These are phyloP conservation scores for Eidolon dupreanum DNA, from an alignment of 2,797 vertebrate species.

Conservation along the genomic window DNA sequence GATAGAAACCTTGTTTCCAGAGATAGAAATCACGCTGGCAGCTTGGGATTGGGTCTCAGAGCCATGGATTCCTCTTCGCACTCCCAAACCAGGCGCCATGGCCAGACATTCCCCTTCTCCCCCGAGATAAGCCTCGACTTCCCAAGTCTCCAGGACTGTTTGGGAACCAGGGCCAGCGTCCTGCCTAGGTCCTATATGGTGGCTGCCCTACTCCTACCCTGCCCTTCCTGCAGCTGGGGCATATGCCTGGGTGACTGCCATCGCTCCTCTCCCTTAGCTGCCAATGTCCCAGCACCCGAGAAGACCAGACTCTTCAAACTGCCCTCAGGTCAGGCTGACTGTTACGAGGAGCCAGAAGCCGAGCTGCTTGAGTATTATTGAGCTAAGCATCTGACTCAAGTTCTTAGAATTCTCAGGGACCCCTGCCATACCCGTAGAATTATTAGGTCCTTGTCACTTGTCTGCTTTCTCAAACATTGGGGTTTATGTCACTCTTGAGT, in stretches of 20 bases:
- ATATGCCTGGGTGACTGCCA: fast-evolving
- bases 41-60: neutral
- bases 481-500: neutral
- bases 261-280: neutral
- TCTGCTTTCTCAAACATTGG: neutral
- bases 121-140: neutral
- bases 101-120: neutral
- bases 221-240: neutral
- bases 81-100: neutral
- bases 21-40: neutral
- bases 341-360: fast-evolving
- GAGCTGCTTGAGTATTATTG: neutral
- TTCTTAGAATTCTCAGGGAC: neutral
- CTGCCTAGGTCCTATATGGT: fast-evolving
- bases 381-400: neutral
- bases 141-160: neutral
- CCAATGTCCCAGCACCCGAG: neutral
- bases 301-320: neutral
- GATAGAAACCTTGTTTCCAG: slow-evolving; percentile 26
- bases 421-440: neutral
- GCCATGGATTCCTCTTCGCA: neutral
- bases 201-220: neutral
- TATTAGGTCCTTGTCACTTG: neutral
- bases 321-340: neutral
- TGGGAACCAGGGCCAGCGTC: neutral